Percentiles rank a stretch among this genome's conserved stretches.
Evolutionary conservation across 92 coral and sea anemone genomes (phyloP).

Genomic region (Pocillopora grandis): DNA sequence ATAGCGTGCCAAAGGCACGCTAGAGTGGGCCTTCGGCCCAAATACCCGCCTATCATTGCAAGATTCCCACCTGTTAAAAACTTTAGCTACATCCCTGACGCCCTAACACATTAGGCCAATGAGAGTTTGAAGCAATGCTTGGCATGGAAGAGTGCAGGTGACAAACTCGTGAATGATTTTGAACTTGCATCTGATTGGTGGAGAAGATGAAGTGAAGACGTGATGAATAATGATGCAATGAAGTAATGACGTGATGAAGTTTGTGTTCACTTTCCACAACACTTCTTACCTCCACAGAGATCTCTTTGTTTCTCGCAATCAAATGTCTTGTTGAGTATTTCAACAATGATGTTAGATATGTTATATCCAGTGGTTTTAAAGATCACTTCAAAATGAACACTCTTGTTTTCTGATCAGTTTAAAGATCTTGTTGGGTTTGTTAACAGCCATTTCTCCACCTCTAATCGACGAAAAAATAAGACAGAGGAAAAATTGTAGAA

Average conservation of each 20-base stretch:
- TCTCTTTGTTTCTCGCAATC: conserved; percentile 56
- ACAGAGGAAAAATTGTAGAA: not conserved
- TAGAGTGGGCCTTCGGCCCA: no score
- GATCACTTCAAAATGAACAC: conserved; percentile 53
- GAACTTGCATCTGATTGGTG: no score
- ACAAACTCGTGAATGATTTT: no score
- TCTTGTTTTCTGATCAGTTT: conserved; percentile 48
- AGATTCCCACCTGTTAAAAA: no score
- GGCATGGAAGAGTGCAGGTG: no score
- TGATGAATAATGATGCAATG: not conserved
- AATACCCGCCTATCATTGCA: no score
- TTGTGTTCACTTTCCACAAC: no score
- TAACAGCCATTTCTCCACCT: conserved; percentile 19
- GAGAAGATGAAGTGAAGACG: not conserved
- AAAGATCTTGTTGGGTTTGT: conserved; percentile 56
- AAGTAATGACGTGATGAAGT: no score
- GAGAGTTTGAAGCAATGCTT: no score
- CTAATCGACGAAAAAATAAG: conserved; percentile 17
- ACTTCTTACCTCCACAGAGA: conserved; percentile 65
- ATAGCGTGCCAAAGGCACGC: no score
- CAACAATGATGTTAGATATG: conserved; percentile 39
- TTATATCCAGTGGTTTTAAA: conserved; percentile 57
- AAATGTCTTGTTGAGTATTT: conserved; percentile 53
- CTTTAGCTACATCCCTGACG: no score
- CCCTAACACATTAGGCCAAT: no score